Conservation (phyloP, 1,140 invertebrate species). For the Solen grandis region DNA sequence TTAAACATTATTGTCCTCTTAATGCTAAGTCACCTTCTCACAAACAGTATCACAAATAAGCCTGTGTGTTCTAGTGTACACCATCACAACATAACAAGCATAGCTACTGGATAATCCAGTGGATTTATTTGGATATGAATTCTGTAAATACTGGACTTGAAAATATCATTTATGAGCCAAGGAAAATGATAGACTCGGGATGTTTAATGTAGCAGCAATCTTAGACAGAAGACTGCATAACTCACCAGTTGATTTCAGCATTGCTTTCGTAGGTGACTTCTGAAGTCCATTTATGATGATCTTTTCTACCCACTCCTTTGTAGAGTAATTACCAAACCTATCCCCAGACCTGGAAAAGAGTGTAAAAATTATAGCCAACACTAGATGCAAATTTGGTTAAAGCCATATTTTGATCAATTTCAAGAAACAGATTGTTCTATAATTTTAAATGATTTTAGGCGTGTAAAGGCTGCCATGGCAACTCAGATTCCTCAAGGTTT, state of each 20-base stretch:
- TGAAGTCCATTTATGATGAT: conserved; percentile 87
- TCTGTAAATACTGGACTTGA: neutral
- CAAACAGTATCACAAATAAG: too few species aligned
- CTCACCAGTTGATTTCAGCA: conserved; percentile 83
- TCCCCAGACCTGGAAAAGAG: conserved; percentile 83
- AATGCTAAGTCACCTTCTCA: too few species aligned
- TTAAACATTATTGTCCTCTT: too few species aligned
- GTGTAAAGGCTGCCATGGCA: too few species aligned
- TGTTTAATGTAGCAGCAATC: neutral
- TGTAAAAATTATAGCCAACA: too few species aligned
- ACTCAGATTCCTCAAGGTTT: too few species aligned
- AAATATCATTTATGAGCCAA: neutral
- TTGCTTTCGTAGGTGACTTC: conserved; percentile 85
- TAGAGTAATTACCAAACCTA: conserved; percentile 85
- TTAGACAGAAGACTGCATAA: conserved; percentile 48
- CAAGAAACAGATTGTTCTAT: too few species aligned
- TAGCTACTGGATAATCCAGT: neutral
- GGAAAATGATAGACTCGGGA: neutral
- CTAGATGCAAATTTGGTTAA: too few species aligned
- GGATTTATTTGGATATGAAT: neutral
- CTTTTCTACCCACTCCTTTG: conserved; percentile 92
- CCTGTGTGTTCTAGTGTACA: too few species aligned
- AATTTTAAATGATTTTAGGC: too few species aligned
- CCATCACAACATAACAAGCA: neutral
- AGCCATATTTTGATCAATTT: too few species aligned